Base-by-base conservation (phyloP, 2,888 invertebrate genomes). In the Rhagonycha fulva region DNA sequence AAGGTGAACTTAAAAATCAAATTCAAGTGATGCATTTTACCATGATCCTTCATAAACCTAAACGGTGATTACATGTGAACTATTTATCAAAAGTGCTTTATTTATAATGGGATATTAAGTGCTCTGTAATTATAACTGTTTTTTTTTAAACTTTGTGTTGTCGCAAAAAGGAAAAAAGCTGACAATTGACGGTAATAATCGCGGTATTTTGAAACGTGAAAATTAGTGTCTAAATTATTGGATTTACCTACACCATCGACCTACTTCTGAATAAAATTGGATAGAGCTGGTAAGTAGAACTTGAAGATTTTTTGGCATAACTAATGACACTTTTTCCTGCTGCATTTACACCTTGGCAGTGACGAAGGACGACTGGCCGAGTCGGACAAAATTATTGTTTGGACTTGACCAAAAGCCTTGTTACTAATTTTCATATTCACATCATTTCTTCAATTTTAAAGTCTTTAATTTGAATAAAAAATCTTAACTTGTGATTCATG, bases 171-270 rank as follows among this genome's bases (percentile, higher is more conserved):
- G 19, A 69, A 19, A 60, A 47, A 23, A 69, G 47, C 47, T 69
- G 30, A 47, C 66, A 62, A 30, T 71, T 68, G 70, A 72, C 72
- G 23, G 32, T 69, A 61, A 67, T 62, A 72, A 66, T 82, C 81
- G 84, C 83, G 84, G 83, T 83, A 82, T 77, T 72, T 75, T 73
- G 70, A 77, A 76, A 71, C 76, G 84, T 84, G 84, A 85, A 83
- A 83, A 84, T 83, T 81, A 82, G 80, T 84, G 84, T 79, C 24
- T 66, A 80, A 81, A 82, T 80, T 83, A 82, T 83, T 84, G 85
- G 84, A 85, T 84, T 84, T 81, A 82, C 63, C 63, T 66, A 66
- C 82, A 82, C 68, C 81, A 84, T 83, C 86, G 85, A 84, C 85
- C 84, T 81, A 84, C 76, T 71, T 85, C 82, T 78, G 81, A 76